A percentile compares a stretch with the other conserved stretches of the same genome.
Evolutionary conservation across 2,797 vertebrate genomes (phyloP).

Genomic region (Pseudochirops cupreus): DNA sequence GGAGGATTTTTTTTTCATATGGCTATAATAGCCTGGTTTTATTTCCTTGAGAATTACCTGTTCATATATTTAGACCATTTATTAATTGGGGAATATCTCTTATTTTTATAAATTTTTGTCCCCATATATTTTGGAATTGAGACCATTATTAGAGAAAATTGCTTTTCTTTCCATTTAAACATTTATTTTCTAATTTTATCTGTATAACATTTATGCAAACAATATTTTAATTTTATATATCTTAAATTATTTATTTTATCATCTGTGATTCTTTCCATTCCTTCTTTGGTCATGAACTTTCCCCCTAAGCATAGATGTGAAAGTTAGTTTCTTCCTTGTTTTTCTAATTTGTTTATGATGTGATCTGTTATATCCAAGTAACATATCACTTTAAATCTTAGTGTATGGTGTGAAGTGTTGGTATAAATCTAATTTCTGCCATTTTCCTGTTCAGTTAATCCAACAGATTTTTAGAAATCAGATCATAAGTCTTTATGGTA

Average conservation of each 20-base stretch:
- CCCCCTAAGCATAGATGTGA: neutral
- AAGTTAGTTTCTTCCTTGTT: neutral
- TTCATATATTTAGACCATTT: neutral
- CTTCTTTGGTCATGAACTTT: neutral
- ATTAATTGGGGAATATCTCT: neutral
- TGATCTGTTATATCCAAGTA: neutral
- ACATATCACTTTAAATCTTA: neutral
- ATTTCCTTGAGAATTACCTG: neutral
- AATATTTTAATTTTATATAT: neutral
- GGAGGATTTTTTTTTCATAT: neutral
- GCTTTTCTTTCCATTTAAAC: neutral
- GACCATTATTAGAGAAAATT: neutral
- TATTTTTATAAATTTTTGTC: neutral
- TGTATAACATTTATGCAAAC: neutral
- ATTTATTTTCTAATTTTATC: neutral
- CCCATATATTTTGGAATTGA: neutral
- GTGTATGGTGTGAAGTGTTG: neutral
- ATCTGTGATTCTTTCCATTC: neutral
- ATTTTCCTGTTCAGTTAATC: neutral
- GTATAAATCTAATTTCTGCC: neutral
- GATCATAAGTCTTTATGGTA: neutral
- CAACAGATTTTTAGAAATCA: neutral
- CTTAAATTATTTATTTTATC: neutral
- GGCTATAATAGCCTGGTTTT: neutral
- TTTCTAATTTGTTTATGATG: neutral